Conservation (phyloP, 2,113 vertebrate species). For the Ascaphus truei region DNA sequence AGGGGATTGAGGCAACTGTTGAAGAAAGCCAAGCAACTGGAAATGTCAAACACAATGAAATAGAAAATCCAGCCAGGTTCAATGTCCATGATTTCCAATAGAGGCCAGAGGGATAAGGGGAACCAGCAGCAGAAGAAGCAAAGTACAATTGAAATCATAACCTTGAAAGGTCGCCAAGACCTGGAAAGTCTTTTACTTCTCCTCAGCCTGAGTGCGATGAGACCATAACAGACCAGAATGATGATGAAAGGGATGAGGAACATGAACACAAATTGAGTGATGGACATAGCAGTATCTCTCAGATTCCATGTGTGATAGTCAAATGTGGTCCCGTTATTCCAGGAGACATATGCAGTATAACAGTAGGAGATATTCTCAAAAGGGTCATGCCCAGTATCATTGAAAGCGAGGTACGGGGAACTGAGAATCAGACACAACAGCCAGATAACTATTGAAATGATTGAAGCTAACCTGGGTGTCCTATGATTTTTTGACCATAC, state of each 20-base stretch:
- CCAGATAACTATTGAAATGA: constrained; percentile 53
- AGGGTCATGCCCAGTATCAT: too few species aligned
- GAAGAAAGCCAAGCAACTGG: constrained; percentile 57
- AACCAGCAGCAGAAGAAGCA: constrained; percentile 24
- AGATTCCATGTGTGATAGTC: rapidly evolving
- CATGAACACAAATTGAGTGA: background rate
- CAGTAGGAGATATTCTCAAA: rapidly evolving
- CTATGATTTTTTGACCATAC: constrained; percentile 72
- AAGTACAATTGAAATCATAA: background rate
- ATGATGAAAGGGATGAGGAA: background rate
- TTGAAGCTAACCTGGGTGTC: constrained; percentile 9
- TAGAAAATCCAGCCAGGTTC: constrained; percentile 16
- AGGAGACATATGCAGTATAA: rapidly evolving
- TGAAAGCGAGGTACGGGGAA: constrained; percentile 57
- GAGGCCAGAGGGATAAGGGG: background rate
- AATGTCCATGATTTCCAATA: too few species aligned
- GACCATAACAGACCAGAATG: background rate
- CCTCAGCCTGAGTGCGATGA: background rate
- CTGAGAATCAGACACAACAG: constrained; percentile 50
- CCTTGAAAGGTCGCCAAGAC: background rate
- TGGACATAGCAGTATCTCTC: background rate
- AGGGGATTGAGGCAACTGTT: constrained; percentile 75
- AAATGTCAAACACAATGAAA: background rate
- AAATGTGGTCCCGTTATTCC: too few species aligned
- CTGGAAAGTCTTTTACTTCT: background rate